Evolutionary conservation across 2,888 invertebrate genomes (phyloP), one percentile per base, ranked within the genome.

Genomic region (Yponomeuta cagnagella): DNA sequence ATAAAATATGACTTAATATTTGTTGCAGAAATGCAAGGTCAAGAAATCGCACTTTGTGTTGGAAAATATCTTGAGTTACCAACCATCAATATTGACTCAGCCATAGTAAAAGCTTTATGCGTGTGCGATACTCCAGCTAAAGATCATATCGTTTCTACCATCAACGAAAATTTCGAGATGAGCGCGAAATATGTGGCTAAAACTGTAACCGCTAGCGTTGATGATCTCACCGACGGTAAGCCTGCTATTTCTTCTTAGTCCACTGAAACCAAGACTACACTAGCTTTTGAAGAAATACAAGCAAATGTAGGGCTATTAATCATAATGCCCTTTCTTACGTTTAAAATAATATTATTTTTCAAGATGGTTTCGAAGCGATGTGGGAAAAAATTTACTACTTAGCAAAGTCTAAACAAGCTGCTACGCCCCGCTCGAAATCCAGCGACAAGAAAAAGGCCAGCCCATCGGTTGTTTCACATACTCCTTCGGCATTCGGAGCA

Each of bases 101-200:
- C 90, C 79, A 91, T 90, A 77, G 90, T 89, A 72, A 90, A 93
- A 78, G 90, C 91, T 48, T 79, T 93, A 63, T 84, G 85, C 74
- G 72, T 77, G 0, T 79, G 82, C 70, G 73, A 79, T 1, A 81
- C 82, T 73, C 71, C 80, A 2, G 85, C 89, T 0, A 87, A 82
- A 79, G 77, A 85, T 66, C 89, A 90, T 71, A 80, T 82, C 76
- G 89, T 83, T 73, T 81, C 85, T 58, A 70, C 70, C 5, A 72
- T 71, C 3, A 84, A 74, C 77, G 69, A 67, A 2, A 80, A 82
- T 73, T 73, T 75, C 10, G 75, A 76, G 63, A 15, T 12, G 52
- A 15, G 52, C 52, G 12, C 15, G 52, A 58, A 58, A 58, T 5
- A 58, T 58, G 52, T 9, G 52, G 1, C 15, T 12, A 58, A 15